Evolutionary conservation across 2,113 vertebrate genomes (phyloP).

Genomic region (Protobothrops flavoviridis): DNA sequence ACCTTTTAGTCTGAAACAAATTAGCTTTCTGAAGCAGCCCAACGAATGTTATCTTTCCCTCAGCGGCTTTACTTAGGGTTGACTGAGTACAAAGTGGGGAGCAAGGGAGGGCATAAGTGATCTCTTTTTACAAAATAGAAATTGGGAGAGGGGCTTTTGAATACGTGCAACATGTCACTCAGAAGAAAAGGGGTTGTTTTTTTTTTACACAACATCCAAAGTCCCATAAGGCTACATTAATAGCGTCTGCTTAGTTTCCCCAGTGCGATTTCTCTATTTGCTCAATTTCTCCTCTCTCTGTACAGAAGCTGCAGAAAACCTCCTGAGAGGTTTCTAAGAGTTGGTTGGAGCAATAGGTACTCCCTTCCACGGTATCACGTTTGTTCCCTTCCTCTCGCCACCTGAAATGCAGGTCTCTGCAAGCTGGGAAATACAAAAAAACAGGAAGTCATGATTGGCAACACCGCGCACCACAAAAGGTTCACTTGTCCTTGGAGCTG

Average conservation of each 20-base stretch:
- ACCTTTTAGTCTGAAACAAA: background rate
- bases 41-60: background rate
- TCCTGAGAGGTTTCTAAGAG: background rate
- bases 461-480: conserved; percentile 1
- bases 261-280: background rate
- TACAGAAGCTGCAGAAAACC: background rate
- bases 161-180: background rate
- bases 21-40: background rate
- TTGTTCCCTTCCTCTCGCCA: background rate
- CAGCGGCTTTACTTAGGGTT: background rate
- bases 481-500: conserved; percentile 5
- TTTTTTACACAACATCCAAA: background rate
- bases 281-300: background rate
- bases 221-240: background rate
- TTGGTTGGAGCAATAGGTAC: background rate
- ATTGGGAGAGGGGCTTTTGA: no score
- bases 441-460: background rate
- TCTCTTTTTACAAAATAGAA: background rate
- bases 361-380: background rate
- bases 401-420: conserved; percentile 19
- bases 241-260: background rate
- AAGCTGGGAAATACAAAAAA: background rate
- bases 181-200: background rate
- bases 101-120: background rate
- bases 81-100: background rate